phyloP scores from a whole-genome alignment of 1,140 invertebrate genomes.

The Tetramorium simillimum region DNA sequence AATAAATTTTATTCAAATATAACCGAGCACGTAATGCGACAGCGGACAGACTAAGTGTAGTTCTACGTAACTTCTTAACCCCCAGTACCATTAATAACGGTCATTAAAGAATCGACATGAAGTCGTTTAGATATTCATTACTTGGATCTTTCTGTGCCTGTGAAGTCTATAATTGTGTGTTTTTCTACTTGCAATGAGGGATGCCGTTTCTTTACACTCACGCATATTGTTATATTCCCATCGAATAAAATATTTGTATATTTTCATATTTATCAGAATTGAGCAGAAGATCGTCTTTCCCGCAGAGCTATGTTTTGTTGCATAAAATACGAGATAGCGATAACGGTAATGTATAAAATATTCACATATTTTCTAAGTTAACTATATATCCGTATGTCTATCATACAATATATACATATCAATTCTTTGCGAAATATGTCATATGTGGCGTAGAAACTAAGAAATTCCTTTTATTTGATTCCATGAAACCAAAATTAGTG shows the following conservation, averaged over 20 bases:
- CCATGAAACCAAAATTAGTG: neutral
- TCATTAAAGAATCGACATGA: neutral
- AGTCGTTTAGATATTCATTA: neutral
- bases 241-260: constrained; percentile 7
- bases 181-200: neutral
- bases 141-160: neutral
- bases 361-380: too few relatives aligned
- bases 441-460: too few relatives aligned
- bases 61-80: too few relatives aligned
- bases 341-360: too few relatives aligned
- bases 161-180: neutral
- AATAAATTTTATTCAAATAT: too few relatives aligned
- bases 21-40: neutral
- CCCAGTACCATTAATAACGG: neutral
- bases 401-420: too few relatives aligned
- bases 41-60: too few relatives aligned
- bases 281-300: too few relatives aligned
- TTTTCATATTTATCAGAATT: too few relatives aligned
- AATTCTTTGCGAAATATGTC: neutral
- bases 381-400: too few relatives aligned
- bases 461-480: neutral
- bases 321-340: too few relatives aligned
- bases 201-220: neutral
- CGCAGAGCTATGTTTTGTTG: too few relatives aligned
- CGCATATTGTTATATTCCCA: neutral